These are phyloP conservation scores for Antennarius striatus DNA, from an alignment of 2,113 vertebrate species.

Conservation along the genomic window DNA sequence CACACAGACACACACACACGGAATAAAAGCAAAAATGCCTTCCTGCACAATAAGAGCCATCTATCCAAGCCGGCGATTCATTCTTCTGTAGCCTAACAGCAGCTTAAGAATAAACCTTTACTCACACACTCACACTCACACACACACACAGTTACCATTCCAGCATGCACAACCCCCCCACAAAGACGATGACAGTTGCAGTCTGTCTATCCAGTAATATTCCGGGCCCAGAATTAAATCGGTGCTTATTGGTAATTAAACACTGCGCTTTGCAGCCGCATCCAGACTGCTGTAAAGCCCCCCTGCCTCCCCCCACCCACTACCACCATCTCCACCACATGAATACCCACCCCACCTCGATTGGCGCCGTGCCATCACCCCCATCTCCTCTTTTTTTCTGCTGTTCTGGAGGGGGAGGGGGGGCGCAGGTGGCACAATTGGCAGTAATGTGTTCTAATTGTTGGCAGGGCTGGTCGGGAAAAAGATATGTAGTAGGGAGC, in stretches of 20 bases:
- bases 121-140: neutral
- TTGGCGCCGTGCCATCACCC: constrained; percentile 53
- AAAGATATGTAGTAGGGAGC: constrained; percentile 60
- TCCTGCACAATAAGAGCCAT: constrained; percentile 18
- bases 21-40: constrained; percentile 39
- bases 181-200: constrained; percentile 55
- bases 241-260: constrained; percentile 76
- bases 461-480: constrained; percentile 69
- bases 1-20: constrained; percentile 56
- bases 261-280: constrained; percentile 68
- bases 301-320: constrained; percentile 10
- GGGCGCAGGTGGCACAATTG: constrained; percentile 78
- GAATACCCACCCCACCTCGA: constrained; percentile 48
- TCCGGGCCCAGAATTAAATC: constrained; percentile 67
- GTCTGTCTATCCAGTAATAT: constrained; percentile 51
- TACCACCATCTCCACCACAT: neutral
- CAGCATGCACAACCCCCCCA: constrained; percentile 30
- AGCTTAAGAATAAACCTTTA: constrained; percentile 34
- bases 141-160: constrained; percentile 15
- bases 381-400: constrained; percentile 50
- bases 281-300: constrained; percentile 66
- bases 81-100: constrained; percentile 45
- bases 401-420: constrained; percentile 69
- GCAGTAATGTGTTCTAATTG: constrained; percentile 77
- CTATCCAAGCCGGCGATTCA: constrained; percentile 24